A percentile compares a stretch with the other conserved stretches of the same genome.
phyloP scores from a whole-genome alignment of 1,140 invertebrate genomes.

The Harpegnathos saltator region DNA sequence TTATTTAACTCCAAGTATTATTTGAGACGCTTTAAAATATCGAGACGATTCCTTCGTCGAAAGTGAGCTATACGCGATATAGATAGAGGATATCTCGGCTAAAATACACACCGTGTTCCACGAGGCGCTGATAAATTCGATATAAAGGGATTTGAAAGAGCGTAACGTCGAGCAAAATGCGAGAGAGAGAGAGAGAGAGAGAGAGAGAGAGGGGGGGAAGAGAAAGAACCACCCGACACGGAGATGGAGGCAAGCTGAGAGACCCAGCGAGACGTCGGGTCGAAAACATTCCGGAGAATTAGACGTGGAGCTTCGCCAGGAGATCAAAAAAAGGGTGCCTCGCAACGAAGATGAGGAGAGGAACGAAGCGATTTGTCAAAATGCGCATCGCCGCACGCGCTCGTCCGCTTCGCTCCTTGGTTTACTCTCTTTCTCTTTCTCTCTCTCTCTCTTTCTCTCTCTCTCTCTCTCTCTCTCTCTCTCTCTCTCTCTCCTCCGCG shows the following conservation, averaged over 20 bases:
- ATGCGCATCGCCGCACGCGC: conserved; percentile 74
- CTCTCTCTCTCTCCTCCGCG: conserved; percentile 33
- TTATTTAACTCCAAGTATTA: background rate
- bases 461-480: background rate
- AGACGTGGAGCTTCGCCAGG: conserved; percentile 77
- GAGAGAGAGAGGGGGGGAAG: conserved; percentile 47
- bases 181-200: too few relatives aligned
- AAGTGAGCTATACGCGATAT: background rate
- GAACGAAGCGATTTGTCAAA: conserved; percentile 81
- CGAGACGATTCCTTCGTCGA: background rate
- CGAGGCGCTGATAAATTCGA: conserved; percentile 68
- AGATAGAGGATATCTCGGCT: conserved; percentile 31
- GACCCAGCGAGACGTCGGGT: conserved; percentile 79
- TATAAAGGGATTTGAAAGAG: conserved; percentile 33
- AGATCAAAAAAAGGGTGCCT: conserved; percentile 67
- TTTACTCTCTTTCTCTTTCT: too few relatives aligned
- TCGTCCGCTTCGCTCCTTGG: conserved; percentile 43
- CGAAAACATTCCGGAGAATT: conserved; percentile 83
- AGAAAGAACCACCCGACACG: conserved; percentile 63
- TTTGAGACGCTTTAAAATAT: background rate
- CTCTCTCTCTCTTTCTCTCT: too few relatives aligned
- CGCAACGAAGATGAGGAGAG: conserved; percentile 65
- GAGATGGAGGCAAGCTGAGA: conserved; percentile 81
- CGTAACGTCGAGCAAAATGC: conserved; percentile 11
- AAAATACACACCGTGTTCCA: conserved; percentile 45